These are phyloP conservation scores for Liasis olivaceus DNA, from an alignment of 2,797 vertebrate species.

Conservation along the genomic window DNA sequence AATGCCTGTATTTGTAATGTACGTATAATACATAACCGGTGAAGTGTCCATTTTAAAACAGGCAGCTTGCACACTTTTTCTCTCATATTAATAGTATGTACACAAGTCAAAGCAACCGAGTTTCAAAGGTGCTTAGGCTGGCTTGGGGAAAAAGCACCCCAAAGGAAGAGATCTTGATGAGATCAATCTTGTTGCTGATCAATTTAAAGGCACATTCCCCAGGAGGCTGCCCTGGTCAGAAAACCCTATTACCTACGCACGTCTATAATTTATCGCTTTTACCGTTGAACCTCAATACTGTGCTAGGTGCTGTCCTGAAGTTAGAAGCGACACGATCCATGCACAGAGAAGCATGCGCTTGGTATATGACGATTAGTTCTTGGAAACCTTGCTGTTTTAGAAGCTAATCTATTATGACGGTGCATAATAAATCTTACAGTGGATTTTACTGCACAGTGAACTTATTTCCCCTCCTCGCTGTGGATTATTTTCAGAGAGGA, in stretches of 20 bases:
- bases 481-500: background rate
- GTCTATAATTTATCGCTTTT: too few species aligned
- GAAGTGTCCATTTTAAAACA: background rate
- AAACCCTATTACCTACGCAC: background rate
- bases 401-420: conserved; percentile 1
- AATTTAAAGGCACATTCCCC: background rate
- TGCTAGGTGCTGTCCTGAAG: background rate
- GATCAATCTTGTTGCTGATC: background rate
- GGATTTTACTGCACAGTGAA: background rate
- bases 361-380: background rate
- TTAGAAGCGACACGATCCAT: background rate
- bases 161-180: background rate
- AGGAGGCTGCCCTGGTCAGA: background rate
- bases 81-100: background rate
- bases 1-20: too few species aligned
- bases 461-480: background rate
- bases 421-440: background rate
- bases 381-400: background rate
- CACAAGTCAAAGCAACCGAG: background rate
- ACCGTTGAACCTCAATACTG: background rate
- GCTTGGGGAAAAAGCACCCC: background rate
- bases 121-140: background rate
- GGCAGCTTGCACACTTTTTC: background rate
- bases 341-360: too few species aligned
- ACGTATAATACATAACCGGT: accelerated